Conservation (phyloP, 2,888 invertebrate genomes). For the Sympetrum striolatum region DNA sequence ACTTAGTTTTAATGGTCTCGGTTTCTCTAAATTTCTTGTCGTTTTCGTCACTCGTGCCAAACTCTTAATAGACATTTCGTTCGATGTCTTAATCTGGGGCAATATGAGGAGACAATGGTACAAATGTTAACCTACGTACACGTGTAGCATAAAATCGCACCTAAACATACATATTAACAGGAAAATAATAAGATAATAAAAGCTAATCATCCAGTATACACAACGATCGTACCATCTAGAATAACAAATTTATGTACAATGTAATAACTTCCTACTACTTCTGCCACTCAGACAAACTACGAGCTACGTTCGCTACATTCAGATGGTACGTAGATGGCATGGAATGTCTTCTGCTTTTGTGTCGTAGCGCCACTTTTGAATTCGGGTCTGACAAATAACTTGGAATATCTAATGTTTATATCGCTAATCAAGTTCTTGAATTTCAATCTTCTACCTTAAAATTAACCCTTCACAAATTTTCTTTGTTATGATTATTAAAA, state of each 20-base stretch:
- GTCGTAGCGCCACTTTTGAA: background rate
- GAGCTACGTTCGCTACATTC: slow-evolving; percentile 17
- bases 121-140: background rate
- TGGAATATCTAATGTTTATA: too few species aligned
- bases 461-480: too few species aligned
- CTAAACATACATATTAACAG: background rate
- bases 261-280: background rate
- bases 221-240: background rate
- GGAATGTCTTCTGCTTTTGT: background rate
- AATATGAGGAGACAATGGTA: background rate
- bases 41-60: slow-evolving; percentile 64
- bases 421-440: too few species aligned
- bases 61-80: slow-evolving; percentile 36
- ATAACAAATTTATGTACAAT: slow-evolving; percentile 7
- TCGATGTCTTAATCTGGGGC: slow-evolving; percentile 24
- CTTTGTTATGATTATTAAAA: too few species aligned
- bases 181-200: background rate
- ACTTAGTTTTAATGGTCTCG: slow-evolving; percentile 70
- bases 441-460: too few species aligned
- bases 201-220: background rate
- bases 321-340: slow-evolving; percentile 25
- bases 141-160: background rate
- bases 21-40: slow-evolving; percentile 77
- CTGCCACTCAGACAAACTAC: slow-evolving; percentile 37
- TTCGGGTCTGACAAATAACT: background rate